Evolutionary conservation across 30 jellyfish, hydroid and myxozoan species (phyloP).

Genomic region (Aurelia coerulea): DNA sequence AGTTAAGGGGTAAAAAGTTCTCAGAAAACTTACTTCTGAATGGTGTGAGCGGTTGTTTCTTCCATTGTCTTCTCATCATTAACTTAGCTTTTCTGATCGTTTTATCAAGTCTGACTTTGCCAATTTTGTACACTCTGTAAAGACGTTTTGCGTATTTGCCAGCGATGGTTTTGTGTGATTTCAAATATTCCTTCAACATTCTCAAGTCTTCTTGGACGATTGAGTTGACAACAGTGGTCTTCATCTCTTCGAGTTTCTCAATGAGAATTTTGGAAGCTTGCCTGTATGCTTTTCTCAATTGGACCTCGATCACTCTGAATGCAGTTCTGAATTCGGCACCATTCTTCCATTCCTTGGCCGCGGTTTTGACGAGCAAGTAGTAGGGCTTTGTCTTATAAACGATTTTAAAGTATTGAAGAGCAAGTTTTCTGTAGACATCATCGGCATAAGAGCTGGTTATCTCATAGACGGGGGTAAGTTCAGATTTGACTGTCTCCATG

Average conservation of each 20-base stretch:
- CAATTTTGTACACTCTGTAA: slow-evolving; percentile 30
- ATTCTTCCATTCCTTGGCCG: slow-evolving; percentile 46
- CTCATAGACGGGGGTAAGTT: slow-evolving; percentile 34
- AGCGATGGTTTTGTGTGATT: slow-evolving; percentile 41
- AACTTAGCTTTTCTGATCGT: slow-evolving; percentile 41
- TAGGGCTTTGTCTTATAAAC: slow-evolving; percentile 61
- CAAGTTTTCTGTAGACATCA: not conserved
- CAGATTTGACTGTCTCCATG: slow-evolving; percentile 30
- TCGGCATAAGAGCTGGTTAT: slow-evolving; percentile 31
- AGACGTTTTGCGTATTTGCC: slow-evolving; percentile 69
- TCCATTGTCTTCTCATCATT: slow-evolving; percentile 23
- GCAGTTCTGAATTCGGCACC: slow-evolving; percentile 82
- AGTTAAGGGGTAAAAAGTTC: no score
- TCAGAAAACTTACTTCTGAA: slow-evolving; percentile 46
- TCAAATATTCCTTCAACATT: slow-evolving; percentile 47
- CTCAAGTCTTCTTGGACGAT: slow-evolving; percentile 53
- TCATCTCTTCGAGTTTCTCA: slow-evolving; percentile 33
- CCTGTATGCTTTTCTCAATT: slow-evolving; percentile 62
- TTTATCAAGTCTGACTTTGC: slow-evolving; percentile 44
- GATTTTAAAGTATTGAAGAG: slow-evolving; percentile 23
- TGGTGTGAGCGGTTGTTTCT: slow-evolving; percentile 43
- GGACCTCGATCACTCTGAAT: slow-evolving; percentile 69
- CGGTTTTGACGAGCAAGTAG: slow-evolving; percentile 62
- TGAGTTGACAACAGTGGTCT: slow-evolving; percentile 6
- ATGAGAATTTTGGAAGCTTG: slow-evolving; percentile 13